Conservation (phyloP, 2,113 vertebrate genomes). For the Diadophis punctatus region DNA sequence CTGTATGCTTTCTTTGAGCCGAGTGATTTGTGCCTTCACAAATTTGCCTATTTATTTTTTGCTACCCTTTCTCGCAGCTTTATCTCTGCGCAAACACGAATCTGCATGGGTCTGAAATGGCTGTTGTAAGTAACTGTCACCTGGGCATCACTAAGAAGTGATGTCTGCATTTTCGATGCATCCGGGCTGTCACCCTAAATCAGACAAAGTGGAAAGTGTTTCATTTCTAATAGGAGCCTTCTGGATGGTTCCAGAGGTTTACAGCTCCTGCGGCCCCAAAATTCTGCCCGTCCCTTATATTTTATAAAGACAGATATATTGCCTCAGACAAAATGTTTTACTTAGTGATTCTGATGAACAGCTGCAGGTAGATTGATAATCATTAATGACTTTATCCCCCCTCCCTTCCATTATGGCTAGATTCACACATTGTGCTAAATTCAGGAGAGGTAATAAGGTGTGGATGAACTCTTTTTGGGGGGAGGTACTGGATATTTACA, state of each 20-base stretch:
- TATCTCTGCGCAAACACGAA: slow-evolving; percentile 23
- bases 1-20: not conserved
- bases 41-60: not conserved
- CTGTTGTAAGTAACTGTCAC: not conserved
- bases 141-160: not conserved
- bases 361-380: not conserved
- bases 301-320: not conserved
- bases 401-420: not conserved
- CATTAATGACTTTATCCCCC: not conserved
- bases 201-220: not conserved
- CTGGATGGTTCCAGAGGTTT: not conserved
- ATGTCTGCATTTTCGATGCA: not conserved
- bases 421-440: not conserved
- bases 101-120: not conserved
- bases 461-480: not conserved
- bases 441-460: not conserved
- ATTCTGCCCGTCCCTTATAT: not conserved
- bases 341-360: not conserved
- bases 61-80: slow-evolving; percentile 29
- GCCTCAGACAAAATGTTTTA: not conserved
- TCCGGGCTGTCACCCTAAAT: not conserved
- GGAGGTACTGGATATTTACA: not conserved
- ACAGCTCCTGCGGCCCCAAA: not conserved
- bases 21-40: slow-evolving; percentile 9
- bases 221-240: not conserved